Evolutionary conservation across 2,797 vertebrate genomes (phyloP).

Genomic region (Acrossocheilus wenchowensis): DNA sequence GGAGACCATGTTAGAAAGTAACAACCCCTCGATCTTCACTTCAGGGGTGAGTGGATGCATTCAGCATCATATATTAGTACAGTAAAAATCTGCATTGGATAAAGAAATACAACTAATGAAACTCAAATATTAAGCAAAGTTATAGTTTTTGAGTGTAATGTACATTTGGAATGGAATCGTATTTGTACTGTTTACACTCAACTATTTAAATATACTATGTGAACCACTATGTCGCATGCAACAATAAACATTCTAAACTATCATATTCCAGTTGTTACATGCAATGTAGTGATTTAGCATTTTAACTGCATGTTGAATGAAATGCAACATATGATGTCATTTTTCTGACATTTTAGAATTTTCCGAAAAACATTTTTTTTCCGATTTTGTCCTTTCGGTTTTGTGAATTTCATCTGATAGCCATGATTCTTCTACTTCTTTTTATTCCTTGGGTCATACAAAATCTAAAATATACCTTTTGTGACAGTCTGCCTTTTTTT

Average conservation of each 20-base stretch:
- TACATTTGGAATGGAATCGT: not conserved
- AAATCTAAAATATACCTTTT: not conserved
- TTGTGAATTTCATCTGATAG: not conserved
- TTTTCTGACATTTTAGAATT: too few species aligned
- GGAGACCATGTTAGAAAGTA: conserved; percentile 96
- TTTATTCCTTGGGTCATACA: not conserved
- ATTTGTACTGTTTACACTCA: too few species aligned
- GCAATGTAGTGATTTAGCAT: too few species aligned
- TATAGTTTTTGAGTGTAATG: not conserved
- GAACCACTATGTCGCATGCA: too few species aligned
- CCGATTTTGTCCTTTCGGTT: too few species aligned
- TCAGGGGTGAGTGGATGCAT: conserved; percentile 84
- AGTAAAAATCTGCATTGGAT: not conserved
- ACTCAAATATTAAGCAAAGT: not conserved
- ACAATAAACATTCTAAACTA: too few species aligned
- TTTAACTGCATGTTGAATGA: too few species aligned
- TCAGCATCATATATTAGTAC: not conserved
- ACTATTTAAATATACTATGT: too few species aligned
- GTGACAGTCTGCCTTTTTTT: not conserved
- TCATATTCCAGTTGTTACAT: too few species aligned
- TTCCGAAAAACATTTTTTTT: too few species aligned
- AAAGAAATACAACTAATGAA: not conserved
- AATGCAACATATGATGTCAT: too few species aligned
- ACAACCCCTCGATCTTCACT: conserved; percentile 95
- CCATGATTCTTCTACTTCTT: not conserved